phyloP scores from a whole-genome alignment of 2,888 invertebrate species.

The Xestia rhomboidea region DNA sequence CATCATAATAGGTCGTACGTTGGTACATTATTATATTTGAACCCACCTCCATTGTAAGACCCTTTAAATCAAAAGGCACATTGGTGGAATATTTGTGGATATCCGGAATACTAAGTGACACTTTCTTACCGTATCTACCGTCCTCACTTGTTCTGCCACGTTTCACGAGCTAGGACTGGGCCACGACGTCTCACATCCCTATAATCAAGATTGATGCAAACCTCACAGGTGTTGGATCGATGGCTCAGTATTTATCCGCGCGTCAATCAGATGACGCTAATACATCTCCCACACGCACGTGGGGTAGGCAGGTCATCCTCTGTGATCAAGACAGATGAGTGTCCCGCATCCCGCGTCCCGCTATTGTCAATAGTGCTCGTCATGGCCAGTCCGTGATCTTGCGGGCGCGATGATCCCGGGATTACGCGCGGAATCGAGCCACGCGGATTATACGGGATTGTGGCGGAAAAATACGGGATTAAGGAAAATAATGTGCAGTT shows the following conservation, averaged over 20 bases:
- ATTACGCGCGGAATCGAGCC: constrained; percentile 36
- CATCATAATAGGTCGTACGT: background rate
- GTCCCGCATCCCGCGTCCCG: background rate
- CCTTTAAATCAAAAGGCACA: background rate
- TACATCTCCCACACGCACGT: background rate
- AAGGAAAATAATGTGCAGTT: constrained; percentile 16
- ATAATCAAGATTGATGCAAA: constrained; percentile 38
- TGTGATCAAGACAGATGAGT: constrained; percentile 52
- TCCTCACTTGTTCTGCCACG: background rate
- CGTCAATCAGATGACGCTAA: constrained; percentile 22
- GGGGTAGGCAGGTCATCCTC: constrained; percentile 18
- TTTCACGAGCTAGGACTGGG: background rate
- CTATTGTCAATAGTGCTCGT: background rate
- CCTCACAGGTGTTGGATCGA: constrained; percentile 19
- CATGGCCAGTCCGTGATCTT: constrained; percentile 29
- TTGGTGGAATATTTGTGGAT: background rate
- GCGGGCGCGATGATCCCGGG: constrained; percentile 49
- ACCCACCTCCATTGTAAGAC: background rate
- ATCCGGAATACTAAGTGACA: too few species aligned
- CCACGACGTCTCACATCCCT: background rate
- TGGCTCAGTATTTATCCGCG: constrained; percentile 22
- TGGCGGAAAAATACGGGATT: constrained; percentile 27
- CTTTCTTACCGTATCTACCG: background rate
- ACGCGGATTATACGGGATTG: constrained; percentile 43
- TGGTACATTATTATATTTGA: background rate